Base-by-base conservation (phyloP, 2,888 invertebrate species). In the Ennomos quercinarius region DNA sequence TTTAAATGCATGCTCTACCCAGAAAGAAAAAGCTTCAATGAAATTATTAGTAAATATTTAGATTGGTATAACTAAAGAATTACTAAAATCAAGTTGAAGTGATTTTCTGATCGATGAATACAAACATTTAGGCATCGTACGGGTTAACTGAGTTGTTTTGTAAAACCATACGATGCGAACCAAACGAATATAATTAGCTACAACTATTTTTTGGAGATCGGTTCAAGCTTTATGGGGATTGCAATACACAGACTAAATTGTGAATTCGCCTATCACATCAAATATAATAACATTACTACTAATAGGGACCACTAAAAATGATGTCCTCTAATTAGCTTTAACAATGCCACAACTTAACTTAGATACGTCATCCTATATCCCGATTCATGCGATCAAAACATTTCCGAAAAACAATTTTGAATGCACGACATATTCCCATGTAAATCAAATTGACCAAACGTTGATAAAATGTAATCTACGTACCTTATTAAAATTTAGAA, bases 211-310 rank as follows among this genome's bases (percentile, higher is more conserved):
- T 73, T 77, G 86, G 86, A 85, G 84, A 86, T 82, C 86, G 86
- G 84, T 81, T 84, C 76, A 78, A 86, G 84, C 83, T 73, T 59
- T 62, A 62, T 70, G 68, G 75, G 82, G 80, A 82, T 84, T 85
- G 86, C 80, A 83, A 86, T 83, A 89, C 89, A 89, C 81, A 86
- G 84, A 89, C 84, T 86, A 83, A 81, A 80, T 58, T 78, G 83
- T 86, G 84, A 84, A 76, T 64, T 75, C 73, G 68, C 80, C 82
- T 87, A 87, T 87, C 83, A 89, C 89, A 89, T 84, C 86, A 79
- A 89, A 82, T 87, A 84, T 87, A 84, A 84, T 87, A 84, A 87
- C 79, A 86, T 86, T 88, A 91, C 76, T 80, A 82, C 81, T 89
- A 88, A 81, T 73, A 79, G 81, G 83, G 85, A 86, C 83, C 76